Evolutionary conservation across 1,140 invertebrate species (phyloP), one percentile per base, ranked within the genome.

Genomic region (Stegodyphus mimosarum): DNA sequence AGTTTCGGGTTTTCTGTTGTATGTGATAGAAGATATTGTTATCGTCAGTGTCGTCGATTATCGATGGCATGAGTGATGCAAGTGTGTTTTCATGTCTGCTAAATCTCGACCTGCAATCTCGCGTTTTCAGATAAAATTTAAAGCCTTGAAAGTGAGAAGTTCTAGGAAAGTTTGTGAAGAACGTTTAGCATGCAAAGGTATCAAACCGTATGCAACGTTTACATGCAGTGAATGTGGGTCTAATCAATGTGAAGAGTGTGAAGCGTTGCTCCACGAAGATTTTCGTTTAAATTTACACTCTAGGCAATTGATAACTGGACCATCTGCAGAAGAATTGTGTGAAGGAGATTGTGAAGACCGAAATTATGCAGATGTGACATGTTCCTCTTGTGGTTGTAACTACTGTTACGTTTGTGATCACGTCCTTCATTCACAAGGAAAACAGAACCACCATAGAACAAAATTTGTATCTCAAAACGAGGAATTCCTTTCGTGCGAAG

Each of bases 361-460:
- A 77, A 91, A 91, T 80, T 91, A 89, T 87, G 89, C 90, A 15
- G 91, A 91, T 86, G 75, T 91, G 33, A 86, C 88, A 67, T 91
- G 90, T 87, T 87, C 89, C 64, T 87, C 88, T 60, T 91, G 90
- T 87, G 83, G 88, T n/a, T n/a, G 87, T n/a, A 89, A 89, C 76
- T 89, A 89, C 74, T 91, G 90, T 86, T 89, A 87, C 77, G 85
- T 88, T 33, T 91, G 90, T 88, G 90, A 89, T 88, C 88, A 89
- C 17, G 77, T 87, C 4, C 87, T 88, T 60, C 90, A 91, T 87
- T 52, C 80, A 50, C 55, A 76, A 11, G 33, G 66, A 0, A 86
- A 87, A 55, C 87, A 87, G 60, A 86, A 73, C 15, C 88, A 89
- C 72, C 48, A 53, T 49, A 63, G 83, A 18, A 67, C 60, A 13